phyloP scores from a whole-genome alignment of 92 coral and sea anemone species.

The Heliopora coerulea region DNA sequence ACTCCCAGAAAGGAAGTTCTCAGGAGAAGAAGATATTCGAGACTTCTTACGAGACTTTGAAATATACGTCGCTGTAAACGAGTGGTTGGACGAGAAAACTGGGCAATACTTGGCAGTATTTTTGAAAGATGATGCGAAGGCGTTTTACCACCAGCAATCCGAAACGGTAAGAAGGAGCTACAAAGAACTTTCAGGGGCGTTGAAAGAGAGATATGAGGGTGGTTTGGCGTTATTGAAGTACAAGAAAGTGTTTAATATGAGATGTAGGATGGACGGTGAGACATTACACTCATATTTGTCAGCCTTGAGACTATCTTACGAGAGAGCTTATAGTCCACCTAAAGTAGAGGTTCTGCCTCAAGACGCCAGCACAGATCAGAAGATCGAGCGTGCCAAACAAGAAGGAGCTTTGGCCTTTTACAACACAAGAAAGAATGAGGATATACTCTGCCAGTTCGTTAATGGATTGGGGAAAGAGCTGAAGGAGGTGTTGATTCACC shows the following conservation, averaged over 20 bases:
- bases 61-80: slow-evolving; percentile 48
- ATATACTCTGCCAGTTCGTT: slow-evolving; percentile 52
- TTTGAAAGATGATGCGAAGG: slow-evolving; percentile 53
- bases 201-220: slow-evolving; percentile 57
- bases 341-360: slow-evolving; percentile 42
- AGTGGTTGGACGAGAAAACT: slow-evolving; percentile 52
- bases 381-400: slow-evolving; percentile 41
- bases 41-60: slow-evolving; percentile 51
- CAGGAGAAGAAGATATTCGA: slow-evolving; percentile 43
- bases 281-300: slow-evolving; percentile 55
- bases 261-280: slow-evolving; percentile 46
- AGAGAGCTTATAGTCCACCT: slow-evolving; percentile 56
- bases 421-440: slow-evolving; percentile 44
- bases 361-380: slow-evolving; percentile 38
- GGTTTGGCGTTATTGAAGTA: slow-evolving; percentile 58
- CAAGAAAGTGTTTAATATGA: slow-evolving; percentile 40
- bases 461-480: slow-evolving; percentile 47
- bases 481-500: slow-evolving; percentile 47
- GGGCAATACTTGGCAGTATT: slow-evolving; percentile 52
- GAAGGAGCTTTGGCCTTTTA: slow-evolving; percentile 46
- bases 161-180: slow-evolving; percentile 51
- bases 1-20: slow-evolving; percentile 32
- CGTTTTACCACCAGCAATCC: slow-evolving; percentile 50
- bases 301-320: slow-evolving; percentile 44
- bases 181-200: slow-evolving; percentile 44